Evolutionary conservation across 2,113 vertebrate genomes (phyloP), one percentile per base, ranked within the genome.

Genomic region (Nothocercus nigrocapillus): DNA sequence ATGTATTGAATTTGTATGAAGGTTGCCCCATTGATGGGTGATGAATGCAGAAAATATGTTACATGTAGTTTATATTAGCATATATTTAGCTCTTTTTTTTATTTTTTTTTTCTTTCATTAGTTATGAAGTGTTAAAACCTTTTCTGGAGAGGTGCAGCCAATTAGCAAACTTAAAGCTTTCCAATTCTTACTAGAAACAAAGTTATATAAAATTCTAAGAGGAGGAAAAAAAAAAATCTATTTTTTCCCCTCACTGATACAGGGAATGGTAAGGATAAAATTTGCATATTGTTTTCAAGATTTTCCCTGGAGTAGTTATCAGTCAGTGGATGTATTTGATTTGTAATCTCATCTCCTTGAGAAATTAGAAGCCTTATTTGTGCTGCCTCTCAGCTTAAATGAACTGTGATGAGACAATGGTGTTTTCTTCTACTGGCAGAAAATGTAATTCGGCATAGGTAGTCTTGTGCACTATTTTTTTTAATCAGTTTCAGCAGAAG

Each of bases 351-450:
- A 81, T 90, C 77, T 94, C 34, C 56, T 89, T 84, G 81, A 89
- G 67, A 87, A 91, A 85, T 76, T 82, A 91, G 58, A 79, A 87
- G 32, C 51, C 17, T 95, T 47, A 40, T 85, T 93, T 92, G 51
- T 88, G 34, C 19, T 85, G 90, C 38, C 8, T 87, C 58, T 82
- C 17, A 47, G 32, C 68, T 94, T 89, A 93, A 95, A 93, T 79
- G 67, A 93, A 79, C 47, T 89, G 45, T 89, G 61, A 84, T 79
- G 44, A 68, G 58, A 76, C 75, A 76, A 53, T 67, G 34, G 42
- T 58, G 47, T 91, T 94, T 92, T 84, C 36, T 74, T 89, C 42
- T 93, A 79, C 66, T 82, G 67, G 42, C 70, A 85, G 67, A 78
- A 92, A 72, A 68, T 45, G 38, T 59, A 54, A 64, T 76, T 89